Evolutionary conservation across 2,888 invertebrate genomes (phyloP).

Genomic region (Trichogramma dendrolimi): DNA sequence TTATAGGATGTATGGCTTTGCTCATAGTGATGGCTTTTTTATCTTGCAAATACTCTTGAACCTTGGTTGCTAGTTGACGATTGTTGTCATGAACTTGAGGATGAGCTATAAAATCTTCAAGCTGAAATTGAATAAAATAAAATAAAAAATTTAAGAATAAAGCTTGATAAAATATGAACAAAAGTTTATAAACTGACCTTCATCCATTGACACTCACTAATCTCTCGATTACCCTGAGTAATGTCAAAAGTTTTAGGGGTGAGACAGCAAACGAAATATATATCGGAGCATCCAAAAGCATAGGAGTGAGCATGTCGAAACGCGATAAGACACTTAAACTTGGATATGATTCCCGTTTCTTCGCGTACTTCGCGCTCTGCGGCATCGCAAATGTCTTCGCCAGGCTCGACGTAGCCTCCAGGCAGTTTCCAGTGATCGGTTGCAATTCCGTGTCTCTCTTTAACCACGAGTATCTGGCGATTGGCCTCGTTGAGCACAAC

Average conservation of each 20-base stretch:
- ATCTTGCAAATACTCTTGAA: conserved; percentile 62
- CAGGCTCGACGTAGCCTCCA: conserved; percentile 86
- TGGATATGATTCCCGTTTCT: conserved; percentile 79
- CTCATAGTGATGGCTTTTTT: conserved; percentile 60
- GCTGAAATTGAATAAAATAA: conserved; percentile 38
- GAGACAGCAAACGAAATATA: conserved; percentile 75
- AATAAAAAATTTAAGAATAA: conserved; percentile 6
- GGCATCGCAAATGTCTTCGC: conserved; percentile 78
- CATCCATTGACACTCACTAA: conserved; percentile 79
- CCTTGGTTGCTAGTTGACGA: conserved; percentile 63
- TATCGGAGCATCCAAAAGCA: conserved; percentile 79
- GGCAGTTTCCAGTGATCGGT: conserved; percentile 75
- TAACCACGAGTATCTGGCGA: conserved; percentile 74
- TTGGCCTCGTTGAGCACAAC: conserved; percentile 72
- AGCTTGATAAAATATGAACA: neutral
- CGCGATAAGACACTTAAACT: conserved; percentile 72
- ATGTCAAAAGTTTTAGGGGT: conserved; percentile 64
- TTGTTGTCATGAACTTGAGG: conserved; percentile 71
- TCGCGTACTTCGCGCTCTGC: conserved; percentile 82
- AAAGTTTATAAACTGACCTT: conserved; percentile 52
- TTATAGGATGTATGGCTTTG: conserved; percentile 54
- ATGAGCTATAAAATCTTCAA: conserved; percentile 65
- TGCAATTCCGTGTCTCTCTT: conserved; percentile 60
- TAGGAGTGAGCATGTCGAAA: conserved; percentile 75
- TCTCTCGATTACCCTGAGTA: conserved; percentile 70